These are phyloP conservation scores for Labeo calbasu DNA, from an alignment of 2,797 vertebrate genomes.

Conservation along the genomic window DNA sequence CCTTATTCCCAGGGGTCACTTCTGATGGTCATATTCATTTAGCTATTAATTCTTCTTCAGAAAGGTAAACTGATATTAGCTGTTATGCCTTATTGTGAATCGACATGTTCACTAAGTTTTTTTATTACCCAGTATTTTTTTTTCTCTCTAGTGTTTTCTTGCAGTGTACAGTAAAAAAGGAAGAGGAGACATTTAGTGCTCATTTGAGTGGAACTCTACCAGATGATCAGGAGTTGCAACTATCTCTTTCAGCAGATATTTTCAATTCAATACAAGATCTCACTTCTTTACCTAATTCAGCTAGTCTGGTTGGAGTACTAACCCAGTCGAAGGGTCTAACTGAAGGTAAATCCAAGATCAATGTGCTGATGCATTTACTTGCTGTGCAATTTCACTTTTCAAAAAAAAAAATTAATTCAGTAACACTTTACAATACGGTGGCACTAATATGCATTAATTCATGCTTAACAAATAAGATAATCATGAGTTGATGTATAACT, in stretches of 20 bases:
- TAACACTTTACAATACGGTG: too few species aligned
- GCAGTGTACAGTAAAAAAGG: constrained; percentile 72
- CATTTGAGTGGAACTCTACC: constrained; percentile 72
- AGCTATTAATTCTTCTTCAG: constrained; percentile 73
- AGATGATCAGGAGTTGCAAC: constrained; percentile 60
- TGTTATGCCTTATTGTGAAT: background rate
- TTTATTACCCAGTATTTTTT: background rate
- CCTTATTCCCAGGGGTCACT: constrained; percentile 66
- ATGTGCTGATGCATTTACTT: background rate
- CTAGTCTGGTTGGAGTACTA: constrained; percentile 74
- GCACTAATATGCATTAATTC: too few species aligned
- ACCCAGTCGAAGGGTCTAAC: constrained; percentile 68
- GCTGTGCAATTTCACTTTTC: background rate
- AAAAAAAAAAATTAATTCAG: too few species aligned
- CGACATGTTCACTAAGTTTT: background rate
- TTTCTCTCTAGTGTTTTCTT: constrained; percentile 18
- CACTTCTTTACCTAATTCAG: constrained; percentile 67
- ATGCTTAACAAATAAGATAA: too few species aligned
- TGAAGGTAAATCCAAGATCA: constrained; percentile 70
- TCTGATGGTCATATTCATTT: constrained; percentile 72
- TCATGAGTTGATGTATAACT: too few species aligned
- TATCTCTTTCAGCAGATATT: constrained; percentile 75
- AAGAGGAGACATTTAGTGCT: constrained; percentile 64
- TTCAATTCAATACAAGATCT: constrained; percentile 75
- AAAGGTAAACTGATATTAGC: constrained; percentile 72